Base-by-base conservation (phyloP, 2,797 vertebrate genomes). In the Falco biarmicus region DNA sequence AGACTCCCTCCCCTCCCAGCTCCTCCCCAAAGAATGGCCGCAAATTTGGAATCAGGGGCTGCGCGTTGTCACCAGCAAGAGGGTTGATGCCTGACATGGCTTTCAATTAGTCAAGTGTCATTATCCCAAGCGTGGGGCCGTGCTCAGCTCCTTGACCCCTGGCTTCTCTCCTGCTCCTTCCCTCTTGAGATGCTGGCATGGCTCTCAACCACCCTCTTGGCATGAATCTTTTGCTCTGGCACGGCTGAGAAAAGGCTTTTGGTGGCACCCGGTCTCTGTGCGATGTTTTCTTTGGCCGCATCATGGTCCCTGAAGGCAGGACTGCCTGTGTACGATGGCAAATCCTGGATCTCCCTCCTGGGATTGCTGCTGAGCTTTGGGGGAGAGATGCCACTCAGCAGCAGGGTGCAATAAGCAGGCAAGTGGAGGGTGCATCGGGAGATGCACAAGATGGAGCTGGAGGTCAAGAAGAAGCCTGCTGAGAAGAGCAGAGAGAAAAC, bases 111-210 rank as follows among this genome's bases (percentile, higher is more conserved):
- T 82, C 37, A 82, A 92, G 84, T 84, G 84, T 17, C 69, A 60
- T 92, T 90, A 84, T 73, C 43, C 45, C 1, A 2, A 92, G 80
- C 2, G 1, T 17, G 4, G 70, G 75, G 82, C 68, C 83, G 86
- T 13, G 4, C 81, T 84, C 78, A 84, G 91, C 81, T 91, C 89
- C 87, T 92, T 93, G 87, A 97, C 84, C 75, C 43, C 63, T 93
- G 88, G 78, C 54, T 48, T 60, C 53, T 25, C 50, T 71, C 39
- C 45, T 29, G 29, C 1, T 3, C 41, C 50, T 26, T 64, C 69
- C 57, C 76, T 56, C 84, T 53, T 8, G 24, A 81, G 71, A 77
- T 73, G 86, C 69, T 89, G 89, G 74, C 84, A 90, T 1, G 20
- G 79, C 53, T 87, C 87, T 83, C 70, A 41, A 26, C n/a, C 64